Evolutionary conservation across 2,888 invertebrate genomes (phyloP).

Genomic region (Athalia cordata): DNA sequence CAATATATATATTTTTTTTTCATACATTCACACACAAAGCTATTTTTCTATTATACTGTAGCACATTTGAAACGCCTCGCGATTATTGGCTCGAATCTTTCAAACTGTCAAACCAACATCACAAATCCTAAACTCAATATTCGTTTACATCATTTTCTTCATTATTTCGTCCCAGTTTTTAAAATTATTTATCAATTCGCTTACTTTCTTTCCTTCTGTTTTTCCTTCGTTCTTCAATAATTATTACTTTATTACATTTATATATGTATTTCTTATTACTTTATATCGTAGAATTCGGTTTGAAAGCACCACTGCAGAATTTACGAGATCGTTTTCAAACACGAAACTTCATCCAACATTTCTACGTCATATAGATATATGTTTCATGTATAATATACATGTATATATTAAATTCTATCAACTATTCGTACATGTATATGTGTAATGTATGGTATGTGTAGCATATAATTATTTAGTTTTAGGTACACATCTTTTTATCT

Average conservation of each 20-base stretch:
- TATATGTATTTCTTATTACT: slow-evolving; percentile 34
- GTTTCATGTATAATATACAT: background rate
- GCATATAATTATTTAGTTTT: slow-evolving; percentile 24
- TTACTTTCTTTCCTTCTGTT: slow-evolving; percentile 36
- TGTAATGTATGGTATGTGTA: slow-evolving; percentile 6
- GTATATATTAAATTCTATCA: slow-evolving; percentile 35
- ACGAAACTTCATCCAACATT: slow-evolving; percentile 31
- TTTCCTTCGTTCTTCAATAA: slow-evolving; percentile 45
- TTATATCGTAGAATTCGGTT: slow-evolving; percentile 26
- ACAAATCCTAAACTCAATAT: slow-evolving; percentile 20
- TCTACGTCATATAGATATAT: slow-evolving; percentile 19
- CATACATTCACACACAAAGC: slow-evolving; percentile 40
- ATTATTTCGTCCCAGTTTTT: slow-evolving; percentile 31
- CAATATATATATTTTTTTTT: slow-evolving; percentile 18
- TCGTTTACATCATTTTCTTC: slow-evolving; percentile 5
- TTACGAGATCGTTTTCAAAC: slow-evolving; percentile 27
- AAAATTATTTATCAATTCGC: slow-evolving; percentile 9
- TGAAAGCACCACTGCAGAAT: background rate
- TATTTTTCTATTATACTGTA: slow-evolving; percentile 24
- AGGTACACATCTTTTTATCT: slow-evolving; percentile 35
- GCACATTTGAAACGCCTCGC: slow-evolving; percentile 30
- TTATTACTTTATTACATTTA: slow-evolving; percentile 38
- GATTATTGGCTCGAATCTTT: background rate
- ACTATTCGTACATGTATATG: slow-evolving; percentile 20
- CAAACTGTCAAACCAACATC: background rate